These are phyloP conservation scores for Dione vanillae DNA, from an alignment of 2,888 invertebrate species.

Conservation along the genomic window DNA sequence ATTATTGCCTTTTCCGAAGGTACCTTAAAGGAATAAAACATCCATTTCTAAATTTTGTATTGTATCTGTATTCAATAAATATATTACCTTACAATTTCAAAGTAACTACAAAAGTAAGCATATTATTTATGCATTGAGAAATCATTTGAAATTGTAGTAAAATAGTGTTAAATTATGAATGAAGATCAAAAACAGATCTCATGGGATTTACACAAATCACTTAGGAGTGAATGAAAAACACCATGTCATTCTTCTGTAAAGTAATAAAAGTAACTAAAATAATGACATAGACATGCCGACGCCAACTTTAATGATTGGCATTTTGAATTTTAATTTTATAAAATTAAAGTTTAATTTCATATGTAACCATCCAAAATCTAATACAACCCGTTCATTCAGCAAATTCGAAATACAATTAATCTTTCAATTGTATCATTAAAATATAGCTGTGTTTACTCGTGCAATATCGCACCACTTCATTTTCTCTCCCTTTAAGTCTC, in stretches of 20 bases:
- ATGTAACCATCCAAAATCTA: conserved; percentile 21
- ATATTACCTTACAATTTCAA: conserved; percentile 10
- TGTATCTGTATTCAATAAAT: background rate
- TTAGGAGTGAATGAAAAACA: conserved; percentile 59
- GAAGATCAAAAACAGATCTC: conserved; percentile 48
- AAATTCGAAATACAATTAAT: conserved; percentile 72
- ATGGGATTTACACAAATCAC: conserved; percentile 49
- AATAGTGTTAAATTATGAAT: conserved; percentile 67
- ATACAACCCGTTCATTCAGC: conserved; percentile 62
- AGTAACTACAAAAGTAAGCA: background rate
- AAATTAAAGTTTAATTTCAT: conserved; percentile 34
- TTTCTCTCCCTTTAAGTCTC: conserved; percentile 83
- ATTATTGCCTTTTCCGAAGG: background rate
- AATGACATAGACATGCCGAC: conserved; percentile 65
- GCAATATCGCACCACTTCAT: conserved; percentile 74
- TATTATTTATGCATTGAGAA: conserved; percentile 54
- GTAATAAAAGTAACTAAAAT: conserved; percentile 54
- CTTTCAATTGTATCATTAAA: conserved; percentile 80
- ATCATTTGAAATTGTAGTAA: conserved; percentile 58
- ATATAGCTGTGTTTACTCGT: conserved; percentile 73
- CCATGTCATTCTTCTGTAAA: conserved; percentile 58
- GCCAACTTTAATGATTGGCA: conserved; percentile 49
- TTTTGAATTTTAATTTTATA: conserved; percentile 46
- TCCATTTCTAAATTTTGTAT: background rate
- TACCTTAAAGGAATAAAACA: background rate